A percentile compares a stretch with the other conserved stretches of the same genome.
phyloP scores from a whole-genome alignment of 30 jellyfish, hydroid and myxozoan genomes.

The Pseudorhiza aurosa region DNA sequence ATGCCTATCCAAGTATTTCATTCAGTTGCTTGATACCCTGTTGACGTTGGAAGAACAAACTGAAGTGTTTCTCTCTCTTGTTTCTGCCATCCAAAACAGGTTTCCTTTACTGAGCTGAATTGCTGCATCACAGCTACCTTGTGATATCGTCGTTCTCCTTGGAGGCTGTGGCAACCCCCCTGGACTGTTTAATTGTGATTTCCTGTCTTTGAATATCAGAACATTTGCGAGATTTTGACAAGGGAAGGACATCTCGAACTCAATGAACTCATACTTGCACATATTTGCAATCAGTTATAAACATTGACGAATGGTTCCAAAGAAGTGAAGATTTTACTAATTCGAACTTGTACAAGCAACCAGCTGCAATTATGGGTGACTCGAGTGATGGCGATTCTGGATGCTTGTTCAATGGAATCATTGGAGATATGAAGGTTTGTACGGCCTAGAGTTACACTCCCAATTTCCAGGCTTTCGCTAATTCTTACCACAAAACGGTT shows the following conservation, averaged over 20 bases:
- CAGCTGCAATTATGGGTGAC: constrained; percentile 73
- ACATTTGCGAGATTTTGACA: constrained; percentile 34
- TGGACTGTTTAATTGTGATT: constrained; percentile 57
- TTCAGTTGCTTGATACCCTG: no score
- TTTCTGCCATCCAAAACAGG: background rate
- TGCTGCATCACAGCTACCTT: constrained; percentile 10
- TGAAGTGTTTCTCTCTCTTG: background rate
- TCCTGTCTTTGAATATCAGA: constrained; percentile 50
- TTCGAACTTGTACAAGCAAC: background rate
- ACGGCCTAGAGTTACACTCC: no score
- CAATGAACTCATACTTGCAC: background rate
- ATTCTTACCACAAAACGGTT: no score
- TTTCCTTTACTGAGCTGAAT: background rate
- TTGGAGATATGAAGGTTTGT: constrained; percentile 95
- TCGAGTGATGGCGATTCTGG: constrained; percentile 90
- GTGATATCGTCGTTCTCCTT: background rate
- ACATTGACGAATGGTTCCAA: background rate
- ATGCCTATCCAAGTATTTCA: no score
- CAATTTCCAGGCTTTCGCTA: no score
- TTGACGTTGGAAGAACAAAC: background rate
- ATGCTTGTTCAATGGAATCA: constrained; percentile 74
- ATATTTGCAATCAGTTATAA: background rate
- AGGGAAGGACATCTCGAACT: constrained; percentile 1
- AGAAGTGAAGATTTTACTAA: background rate
- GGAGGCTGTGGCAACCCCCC: constrained; percentile 32